Base-by-base conservation (phyloP, 2,888 invertebrate genomes). In the Sarcophaga caerulescens region DNA sequence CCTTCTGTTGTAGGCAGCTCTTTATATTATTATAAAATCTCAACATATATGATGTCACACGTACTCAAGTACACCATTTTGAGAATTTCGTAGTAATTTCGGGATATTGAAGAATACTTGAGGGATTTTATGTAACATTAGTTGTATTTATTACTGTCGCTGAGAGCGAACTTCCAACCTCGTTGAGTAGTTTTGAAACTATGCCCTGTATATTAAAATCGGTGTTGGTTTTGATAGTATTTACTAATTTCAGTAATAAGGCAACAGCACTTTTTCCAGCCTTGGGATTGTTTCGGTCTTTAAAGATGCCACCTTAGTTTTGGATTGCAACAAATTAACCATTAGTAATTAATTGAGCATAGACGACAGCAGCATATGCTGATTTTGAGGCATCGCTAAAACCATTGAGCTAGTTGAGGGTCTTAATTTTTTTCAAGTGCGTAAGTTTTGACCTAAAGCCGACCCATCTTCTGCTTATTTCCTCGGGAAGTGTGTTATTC, bases 241-340 rank as follows among this genome's bases (percentile, higher is more conserved):
- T n/a, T n/a, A n/a, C n/a, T n/a, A 77, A 60, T 77, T 77, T 68
- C 21, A 35, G 60, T 44, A 69, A 35, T 44, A 69, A 45, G 5
- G 44, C n/a, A 14, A 68, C 66, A 14, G 66, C 66, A 3, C 59
- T 60, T 68, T 62, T 60, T 68, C 45, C 14, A 69, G 63, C 25
- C 70, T 63, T 17, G 65, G 73, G 45, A 71, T 80, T 45, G 35
- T 44, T 71, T 79, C 65, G 21, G 35, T 65, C 57, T 79, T 65
- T 44, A 65, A 71, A 25, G 52, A 59, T 14, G 70, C 65, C 17
- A 79, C 71, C 25, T 78, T 78, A 2, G 71, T 79, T 59, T 65
- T 79, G 17, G 78, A 60, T 47, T 78, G 78, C 19, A 52, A 5
- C 17, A 21, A 10, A 57, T 25, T 25, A 63, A 62, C 52, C n/a